Conservation (phyloP, 2,888 invertebrate genomes). For the Cecidostiba fungosa region DNA sequence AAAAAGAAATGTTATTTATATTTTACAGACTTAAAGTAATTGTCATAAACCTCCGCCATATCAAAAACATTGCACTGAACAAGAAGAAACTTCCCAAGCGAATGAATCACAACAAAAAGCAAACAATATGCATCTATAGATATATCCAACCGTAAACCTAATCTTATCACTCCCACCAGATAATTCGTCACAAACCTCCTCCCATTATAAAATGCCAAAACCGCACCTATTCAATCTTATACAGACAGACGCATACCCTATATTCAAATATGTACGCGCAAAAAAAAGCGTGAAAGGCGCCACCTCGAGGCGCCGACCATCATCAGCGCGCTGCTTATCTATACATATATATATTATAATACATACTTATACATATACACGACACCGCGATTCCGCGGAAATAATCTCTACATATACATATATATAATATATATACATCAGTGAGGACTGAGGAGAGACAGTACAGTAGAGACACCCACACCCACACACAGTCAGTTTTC, state of each 20-base stretch:
- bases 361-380: neutral
- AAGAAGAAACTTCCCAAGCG: neutral
- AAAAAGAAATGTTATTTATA: too few relatives aligned
- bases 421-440: neutral
- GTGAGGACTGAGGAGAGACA: too few relatives aligned
- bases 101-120: neutral
- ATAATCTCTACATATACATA: neutral
- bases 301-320: neutral
- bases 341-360: neutral
- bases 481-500: neutral
- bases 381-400: neutral
- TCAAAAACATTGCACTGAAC: too few relatives aligned
- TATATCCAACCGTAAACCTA: neutral
- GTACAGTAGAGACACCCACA: too few relatives aligned
- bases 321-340: neutral
- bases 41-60: too few relatives aligned
- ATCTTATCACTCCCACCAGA: neutral
- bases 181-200: neutral
- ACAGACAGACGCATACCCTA: neutral
- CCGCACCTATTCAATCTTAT: neutral
- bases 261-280: neutral
- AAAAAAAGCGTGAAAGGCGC: neutral
- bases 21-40: too few relatives aligned
- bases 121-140: neutral
- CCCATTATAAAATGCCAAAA: neutral